These are phyloP conservation scores for Thalassoma bifasciatum DNA, from an alignment of 2,113 vertebrate species.

Conservation along the genomic window DNA sequence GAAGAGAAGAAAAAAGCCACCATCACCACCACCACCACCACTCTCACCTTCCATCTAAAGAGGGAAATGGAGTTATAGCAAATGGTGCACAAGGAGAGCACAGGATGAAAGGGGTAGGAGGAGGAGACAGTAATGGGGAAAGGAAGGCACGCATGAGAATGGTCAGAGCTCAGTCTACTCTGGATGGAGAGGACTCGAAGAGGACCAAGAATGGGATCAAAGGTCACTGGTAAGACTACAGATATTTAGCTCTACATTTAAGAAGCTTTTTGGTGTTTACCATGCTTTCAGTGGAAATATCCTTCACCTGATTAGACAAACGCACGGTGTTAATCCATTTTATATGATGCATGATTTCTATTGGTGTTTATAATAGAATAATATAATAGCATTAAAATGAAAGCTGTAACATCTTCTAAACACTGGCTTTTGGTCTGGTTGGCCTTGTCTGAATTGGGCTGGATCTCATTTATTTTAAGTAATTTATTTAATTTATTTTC, in stretches of 20 bases:
- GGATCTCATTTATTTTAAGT: conserved; percentile 15
- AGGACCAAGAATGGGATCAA: conserved; percentile 79
- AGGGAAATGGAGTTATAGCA: conserved; percentile 83
- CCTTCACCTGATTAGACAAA: too few species aligned
- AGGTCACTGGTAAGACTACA: conserved; percentile 82
- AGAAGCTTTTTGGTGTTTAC: not conserved
- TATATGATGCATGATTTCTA: not conserved
- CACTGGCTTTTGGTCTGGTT: not conserved
- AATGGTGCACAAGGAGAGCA: conserved; percentile 82
- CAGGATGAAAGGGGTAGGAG: conserved; percentile 53
- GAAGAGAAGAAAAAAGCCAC: conserved; percentile 84
- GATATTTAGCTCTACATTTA: not conserved
- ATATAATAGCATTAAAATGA: too few species aligned
- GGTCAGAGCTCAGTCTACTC: conserved; percentile 77
- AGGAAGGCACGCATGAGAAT: conserved; percentile 83
- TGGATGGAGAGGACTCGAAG: conserved; percentile 83
- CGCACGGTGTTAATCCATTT: not conserved
- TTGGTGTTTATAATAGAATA: conserved; percentile 1
- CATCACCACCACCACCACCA: conserved; percentile 90
- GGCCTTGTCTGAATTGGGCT: not conserved
- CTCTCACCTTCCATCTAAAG: conserved; percentile 80
- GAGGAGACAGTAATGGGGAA: conserved; percentile 83
- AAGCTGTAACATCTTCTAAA: not conserved
- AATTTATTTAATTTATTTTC: too few species aligned
- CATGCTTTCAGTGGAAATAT: too few species aligned